Conservation (phyloP, 92 coral and sea anemone species). For the Anthopleura xanthogrammica region DNA sequence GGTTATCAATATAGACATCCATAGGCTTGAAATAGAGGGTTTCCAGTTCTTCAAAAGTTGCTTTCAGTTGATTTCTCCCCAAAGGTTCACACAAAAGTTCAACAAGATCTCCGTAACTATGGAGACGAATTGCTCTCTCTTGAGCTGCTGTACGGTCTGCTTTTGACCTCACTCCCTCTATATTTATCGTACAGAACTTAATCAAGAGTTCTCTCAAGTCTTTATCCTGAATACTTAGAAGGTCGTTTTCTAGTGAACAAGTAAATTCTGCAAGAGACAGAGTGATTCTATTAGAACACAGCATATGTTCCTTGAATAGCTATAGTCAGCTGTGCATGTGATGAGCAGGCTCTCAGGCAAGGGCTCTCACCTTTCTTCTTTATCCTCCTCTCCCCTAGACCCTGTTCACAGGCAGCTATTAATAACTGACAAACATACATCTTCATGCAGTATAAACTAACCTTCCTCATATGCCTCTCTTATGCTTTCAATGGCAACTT, state of each 20-base stretch:
- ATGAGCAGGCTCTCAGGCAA: no score
- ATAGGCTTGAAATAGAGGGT: constrained; percentile 23
- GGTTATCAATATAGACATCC: constrained; percentile 24
- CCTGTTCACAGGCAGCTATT: no score
- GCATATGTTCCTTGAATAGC: no score
- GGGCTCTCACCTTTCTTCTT: no score
- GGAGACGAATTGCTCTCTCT: constrained; percentile 58
- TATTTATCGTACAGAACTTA: constrained; percentile 49
- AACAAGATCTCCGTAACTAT: constrained; percentile 49
- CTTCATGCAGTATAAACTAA: constrained; percentile 7
- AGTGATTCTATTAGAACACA: no score
- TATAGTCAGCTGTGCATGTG: no score
- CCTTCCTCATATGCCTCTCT: constrained; percentile 59
- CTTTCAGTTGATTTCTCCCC: constrained; percentile 68
- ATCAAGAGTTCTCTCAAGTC: constrained; percentile 52
- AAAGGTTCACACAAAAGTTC: constrained; percentile 65
- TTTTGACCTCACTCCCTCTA: constrained; percentile 51
- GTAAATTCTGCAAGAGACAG: constrained; percentile 52
- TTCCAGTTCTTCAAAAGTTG: constrained; percentile 48
- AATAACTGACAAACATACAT: no score
- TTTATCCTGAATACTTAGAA: constrained; percentile 39
- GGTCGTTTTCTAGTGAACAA: constrained; percentile 49
- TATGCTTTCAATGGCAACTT: constrained; percentile 43
- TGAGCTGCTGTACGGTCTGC: constrained; percentile 56
- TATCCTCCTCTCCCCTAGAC: no score